Conservation (phyloP, 2,888 invertebrate species). For the Pollenia labialis region DNA sequence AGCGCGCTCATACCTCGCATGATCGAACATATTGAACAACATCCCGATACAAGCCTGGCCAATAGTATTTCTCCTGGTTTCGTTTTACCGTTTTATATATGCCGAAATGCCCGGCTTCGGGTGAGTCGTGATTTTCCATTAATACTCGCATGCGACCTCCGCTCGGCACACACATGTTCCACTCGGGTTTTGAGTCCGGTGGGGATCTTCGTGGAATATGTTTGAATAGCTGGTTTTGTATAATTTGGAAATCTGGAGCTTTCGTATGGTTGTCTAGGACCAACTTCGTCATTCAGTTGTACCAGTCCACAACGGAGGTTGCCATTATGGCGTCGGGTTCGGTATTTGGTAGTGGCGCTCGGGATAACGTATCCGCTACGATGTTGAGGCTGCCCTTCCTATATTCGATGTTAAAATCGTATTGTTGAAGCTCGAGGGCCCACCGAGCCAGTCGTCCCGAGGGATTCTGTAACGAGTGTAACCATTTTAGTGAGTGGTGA, state of each 20-base stretch:
- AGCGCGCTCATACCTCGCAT: constrained; percentile 50
- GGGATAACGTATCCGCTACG: constrained; percentile 57
- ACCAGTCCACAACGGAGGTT: constrained; percentile 19
- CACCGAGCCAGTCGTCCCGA: constrained; percentile 65
- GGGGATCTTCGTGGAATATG: constrained; percentile 7
- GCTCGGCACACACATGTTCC: constrained; percentile 56
- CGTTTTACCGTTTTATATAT: constrained; percentile 56
- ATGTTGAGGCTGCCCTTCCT: constrained; percentile 45
- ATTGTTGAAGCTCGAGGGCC: constrained; percentile 65
- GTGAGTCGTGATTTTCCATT: neutral
- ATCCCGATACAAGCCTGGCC: constrained; percentile 60
- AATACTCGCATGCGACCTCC: too few species aligned
- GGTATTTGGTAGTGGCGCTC: constrained; percentile 18
- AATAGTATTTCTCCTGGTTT: constrained; percentile 59
- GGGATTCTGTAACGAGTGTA: constrained; percentile 61
- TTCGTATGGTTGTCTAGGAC: neutral
- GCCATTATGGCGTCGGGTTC: neutral
- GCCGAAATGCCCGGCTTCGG: constrained; percentile 60
- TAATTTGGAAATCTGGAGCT: constrained; percentile 37
- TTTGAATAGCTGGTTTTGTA: constrained; percentile 37
- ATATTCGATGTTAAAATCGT: constrained; percentile 52
- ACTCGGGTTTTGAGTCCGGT: constrained; percentile 31
- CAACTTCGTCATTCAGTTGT: neutral
- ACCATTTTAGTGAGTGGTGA: constrained; percentile 69
- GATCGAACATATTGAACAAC: constrained; percentile 43